Conservation (phyloP, 2,113 vertebrate species). For the Cervus canadensis region DNA sequence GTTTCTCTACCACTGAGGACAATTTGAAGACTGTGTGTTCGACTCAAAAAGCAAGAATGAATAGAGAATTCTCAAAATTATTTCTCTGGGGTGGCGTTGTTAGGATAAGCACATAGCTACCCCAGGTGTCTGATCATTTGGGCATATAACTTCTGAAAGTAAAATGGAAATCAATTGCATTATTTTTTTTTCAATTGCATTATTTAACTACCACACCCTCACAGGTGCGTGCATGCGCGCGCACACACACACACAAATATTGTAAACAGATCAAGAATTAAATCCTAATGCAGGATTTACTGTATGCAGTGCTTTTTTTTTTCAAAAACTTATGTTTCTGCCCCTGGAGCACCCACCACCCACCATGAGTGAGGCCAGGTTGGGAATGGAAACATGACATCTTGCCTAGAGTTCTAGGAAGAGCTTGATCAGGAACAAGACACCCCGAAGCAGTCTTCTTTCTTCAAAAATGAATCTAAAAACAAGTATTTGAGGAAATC, state of each 20-base stretch:
- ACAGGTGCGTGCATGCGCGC: rapidly evolving
- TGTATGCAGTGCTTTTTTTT: neutral
- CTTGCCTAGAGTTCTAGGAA: neutral
- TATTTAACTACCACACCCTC: neutral
- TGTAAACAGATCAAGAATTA: neutral
- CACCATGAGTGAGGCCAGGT: neutral
- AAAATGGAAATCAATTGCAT: neutral
- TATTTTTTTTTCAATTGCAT: neutral
- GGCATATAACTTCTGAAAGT: neutral
- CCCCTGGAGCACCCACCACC: neutral
- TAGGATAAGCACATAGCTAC: neutral
- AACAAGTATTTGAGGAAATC: neutral
- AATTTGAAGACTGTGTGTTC: neutral
- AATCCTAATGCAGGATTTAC: neutral
- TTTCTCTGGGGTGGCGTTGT: neutral
- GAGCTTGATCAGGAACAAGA: neutral
- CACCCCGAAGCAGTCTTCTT: neutral
- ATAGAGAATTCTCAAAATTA: neutral
- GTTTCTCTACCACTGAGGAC: neutral
- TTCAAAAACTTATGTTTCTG: neutral
- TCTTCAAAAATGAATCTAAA: neutral
- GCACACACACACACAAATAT: neutral
- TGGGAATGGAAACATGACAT: neutral
- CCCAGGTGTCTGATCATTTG: neutral
- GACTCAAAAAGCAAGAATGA: neutral